phyloP scores from a whole-genome alignment of 2,797 vertebrate genomes.

The Falco concolor region DNA sequence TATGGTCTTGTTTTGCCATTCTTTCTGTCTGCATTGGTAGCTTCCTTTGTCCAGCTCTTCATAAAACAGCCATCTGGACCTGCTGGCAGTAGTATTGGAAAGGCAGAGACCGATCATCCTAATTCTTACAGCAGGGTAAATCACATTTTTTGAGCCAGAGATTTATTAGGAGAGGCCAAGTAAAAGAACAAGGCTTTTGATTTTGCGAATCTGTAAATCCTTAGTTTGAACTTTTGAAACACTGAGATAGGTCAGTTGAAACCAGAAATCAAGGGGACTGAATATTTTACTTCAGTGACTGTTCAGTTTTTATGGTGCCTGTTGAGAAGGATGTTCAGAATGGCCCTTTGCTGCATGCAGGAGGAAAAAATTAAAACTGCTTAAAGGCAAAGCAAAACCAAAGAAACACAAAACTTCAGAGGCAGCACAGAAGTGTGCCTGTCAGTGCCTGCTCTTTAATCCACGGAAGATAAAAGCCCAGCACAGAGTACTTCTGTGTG shows the following conservation, averaged over 20 bases:
- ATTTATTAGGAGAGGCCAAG: background rate
- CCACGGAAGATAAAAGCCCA: background rate
- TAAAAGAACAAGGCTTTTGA: background rate
- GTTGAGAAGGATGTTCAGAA: background rate
- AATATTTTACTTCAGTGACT: background rate
- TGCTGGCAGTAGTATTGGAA: background rate
- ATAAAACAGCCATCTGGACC: background rate
- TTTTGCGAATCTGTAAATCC: background rate
- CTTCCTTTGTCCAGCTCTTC: background rate
- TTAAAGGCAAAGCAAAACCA: background rate
- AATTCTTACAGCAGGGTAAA: background rate
- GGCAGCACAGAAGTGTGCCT: background rate
- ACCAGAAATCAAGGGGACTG: background rate
- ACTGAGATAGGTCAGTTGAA: background rate
- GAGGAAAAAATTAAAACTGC: background rate
- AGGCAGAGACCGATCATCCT: background rate
- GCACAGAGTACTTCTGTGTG: background rate
- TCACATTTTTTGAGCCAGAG: background rate
- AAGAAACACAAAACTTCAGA: background rate
- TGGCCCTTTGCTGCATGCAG: background rate
- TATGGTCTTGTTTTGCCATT: background rate
- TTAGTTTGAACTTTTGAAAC: background rate
- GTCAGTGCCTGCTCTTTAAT: background rate
- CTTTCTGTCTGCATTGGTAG: background rate
- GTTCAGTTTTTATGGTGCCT: background rate